Percentiles rank a stretch among this genome's conserved stretches.
Evolutionary conservation across 2,113 vertebrate species (phyloP).

Genomic region (Chloropsis cyanopogon): DNA sequence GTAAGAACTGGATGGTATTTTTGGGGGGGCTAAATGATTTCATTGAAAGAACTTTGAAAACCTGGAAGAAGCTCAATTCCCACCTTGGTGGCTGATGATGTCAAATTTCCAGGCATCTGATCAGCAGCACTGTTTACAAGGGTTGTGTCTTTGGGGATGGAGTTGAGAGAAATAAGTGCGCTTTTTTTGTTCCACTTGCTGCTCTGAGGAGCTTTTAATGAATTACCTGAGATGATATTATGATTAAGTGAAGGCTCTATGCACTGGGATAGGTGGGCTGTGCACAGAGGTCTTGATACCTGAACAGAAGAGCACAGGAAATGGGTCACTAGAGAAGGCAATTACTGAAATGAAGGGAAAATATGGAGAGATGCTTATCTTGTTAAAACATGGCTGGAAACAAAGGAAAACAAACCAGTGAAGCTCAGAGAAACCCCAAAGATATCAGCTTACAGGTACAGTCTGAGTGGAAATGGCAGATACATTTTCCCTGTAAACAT

Average conservation of each 20-base stretch:
- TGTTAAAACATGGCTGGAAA: slow-evolving; percentile 11
- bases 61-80: not conserved
- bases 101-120: not conserved
- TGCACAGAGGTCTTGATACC: not conserved
- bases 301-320: slow-evolving; percentile 14
- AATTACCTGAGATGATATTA: not conserved
- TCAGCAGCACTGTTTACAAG: not conserved
- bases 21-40: not conserved
- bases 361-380: slow-evolving; percentile 25
- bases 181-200: not conserved
- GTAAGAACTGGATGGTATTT: not conserved
- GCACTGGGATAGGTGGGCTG: not conserved
- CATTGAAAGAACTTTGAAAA: not conserved
- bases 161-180: not conserved
- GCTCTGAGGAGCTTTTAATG: not conserved
- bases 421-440: not conserved
- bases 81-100: not conserved
- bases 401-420: slow-evolving; percentile 17
- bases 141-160: not conserved
- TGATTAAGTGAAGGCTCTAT: not conserved
- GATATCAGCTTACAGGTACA: slow-evolving; percentile 21
- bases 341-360: slow-evolving; percentile 34
- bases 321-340: slow-evolving; percentile 9
- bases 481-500: not conserved
- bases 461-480: not conserved